Evolutionary conservation across 2,113 vertebrate species (phyloP).

Genomic region (Nymphicus hollandicus): DNA sequence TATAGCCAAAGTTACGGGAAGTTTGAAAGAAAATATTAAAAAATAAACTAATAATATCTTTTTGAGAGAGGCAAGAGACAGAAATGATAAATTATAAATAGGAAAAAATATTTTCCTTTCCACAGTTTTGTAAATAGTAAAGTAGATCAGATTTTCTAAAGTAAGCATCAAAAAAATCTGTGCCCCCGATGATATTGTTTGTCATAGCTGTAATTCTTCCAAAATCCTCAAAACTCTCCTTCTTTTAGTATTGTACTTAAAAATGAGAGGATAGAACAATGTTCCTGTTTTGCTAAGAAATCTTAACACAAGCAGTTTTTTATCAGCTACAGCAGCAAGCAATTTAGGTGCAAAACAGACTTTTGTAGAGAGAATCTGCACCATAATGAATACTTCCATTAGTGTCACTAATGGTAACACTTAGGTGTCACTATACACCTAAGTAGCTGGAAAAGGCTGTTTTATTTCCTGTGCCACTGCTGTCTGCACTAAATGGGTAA

Average conservation of each 20-base stretch:
- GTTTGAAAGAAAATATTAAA: background rate
- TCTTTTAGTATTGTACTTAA: constrained; percentile 1
- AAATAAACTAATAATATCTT: background rate
- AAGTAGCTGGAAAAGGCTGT: background rate
- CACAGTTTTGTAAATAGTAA: background rate
- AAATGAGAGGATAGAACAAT: background rate
- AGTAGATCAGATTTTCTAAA: background rate
- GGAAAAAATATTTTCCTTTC: background rate
- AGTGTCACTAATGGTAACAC: background rate
- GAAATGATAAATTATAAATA: background rate
- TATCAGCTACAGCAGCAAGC: background rate
- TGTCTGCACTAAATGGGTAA: background rate
- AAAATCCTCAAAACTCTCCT: background rate
- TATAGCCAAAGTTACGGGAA: background rate
- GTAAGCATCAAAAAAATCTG: background rate
- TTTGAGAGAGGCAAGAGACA: background rate
- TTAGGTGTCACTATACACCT: background rate
- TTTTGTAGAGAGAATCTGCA: constrained; percentile 13
- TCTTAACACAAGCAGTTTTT: background rate
- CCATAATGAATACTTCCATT: background rate
- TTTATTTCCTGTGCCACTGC: background rate
- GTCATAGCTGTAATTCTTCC: background rate
- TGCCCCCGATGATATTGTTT: background rate
- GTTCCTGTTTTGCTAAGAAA: background rate
- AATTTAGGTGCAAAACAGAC: constrained; percentile 15